These are phyloP conservation scores for Mellilla xanthometata DNA, from an alignment of 2,888 invertebrate genomes.

Conservation along the genomic window DNA sequence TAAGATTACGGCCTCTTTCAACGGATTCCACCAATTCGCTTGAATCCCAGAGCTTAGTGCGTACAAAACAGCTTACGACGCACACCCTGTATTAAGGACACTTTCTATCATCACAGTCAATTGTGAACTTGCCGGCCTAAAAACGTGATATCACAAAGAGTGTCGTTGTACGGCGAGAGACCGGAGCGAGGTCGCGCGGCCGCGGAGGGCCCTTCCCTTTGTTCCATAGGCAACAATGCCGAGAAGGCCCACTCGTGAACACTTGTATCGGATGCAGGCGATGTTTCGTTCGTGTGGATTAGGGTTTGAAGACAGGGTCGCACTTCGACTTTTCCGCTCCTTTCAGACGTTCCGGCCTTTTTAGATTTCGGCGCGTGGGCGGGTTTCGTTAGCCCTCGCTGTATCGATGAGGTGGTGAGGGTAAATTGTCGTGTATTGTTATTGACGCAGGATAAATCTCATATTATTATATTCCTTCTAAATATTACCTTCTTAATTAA, in stretches of 20 bases:
- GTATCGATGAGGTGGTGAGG: no score
- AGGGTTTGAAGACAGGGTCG: slow-evolving; percentile 53
- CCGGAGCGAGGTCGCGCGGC: slow-evolving; percentile 64
- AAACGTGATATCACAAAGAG: slow-evolving; percentile 78
- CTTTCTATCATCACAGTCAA: slow-evolving; percentile 61
- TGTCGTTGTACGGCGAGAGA: slow-evolving; percentile 49
- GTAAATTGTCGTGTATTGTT: no score
- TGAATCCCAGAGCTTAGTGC: slow-evolving; percentile 19
- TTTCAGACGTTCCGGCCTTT: slow-evolving; percentile 20
- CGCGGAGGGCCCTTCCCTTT: slow-evolving; percentile 72
- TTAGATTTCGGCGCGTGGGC: slow-evolving; percentile 6
- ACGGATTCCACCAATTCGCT: slow-evolving; percentile 13
- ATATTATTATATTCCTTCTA: no score
- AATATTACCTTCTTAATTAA: no score
- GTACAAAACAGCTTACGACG: slow-evolving; percentile 30
- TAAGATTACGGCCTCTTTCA: slow-evolving; percentile 2
- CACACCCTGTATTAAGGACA: slow-evolving; percentile 42
- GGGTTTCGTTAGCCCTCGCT: neutral
- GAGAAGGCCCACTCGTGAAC: slow-evolving; percentile 60
- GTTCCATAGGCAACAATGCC: slow-evolving; percentile 77
- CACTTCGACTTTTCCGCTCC: slow-evolving; percentile 33
- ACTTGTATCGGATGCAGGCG: slow-evolving; percentile 78
- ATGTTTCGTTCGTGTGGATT: slow-evolving; percentile 68
- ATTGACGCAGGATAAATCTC: no score
- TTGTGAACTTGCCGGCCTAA: slow-evolving; percentile 62